phyloP scores from a whole-genome alignment of 2,797 vertebrate species.

The Etheostoma nigrum region DNA sequence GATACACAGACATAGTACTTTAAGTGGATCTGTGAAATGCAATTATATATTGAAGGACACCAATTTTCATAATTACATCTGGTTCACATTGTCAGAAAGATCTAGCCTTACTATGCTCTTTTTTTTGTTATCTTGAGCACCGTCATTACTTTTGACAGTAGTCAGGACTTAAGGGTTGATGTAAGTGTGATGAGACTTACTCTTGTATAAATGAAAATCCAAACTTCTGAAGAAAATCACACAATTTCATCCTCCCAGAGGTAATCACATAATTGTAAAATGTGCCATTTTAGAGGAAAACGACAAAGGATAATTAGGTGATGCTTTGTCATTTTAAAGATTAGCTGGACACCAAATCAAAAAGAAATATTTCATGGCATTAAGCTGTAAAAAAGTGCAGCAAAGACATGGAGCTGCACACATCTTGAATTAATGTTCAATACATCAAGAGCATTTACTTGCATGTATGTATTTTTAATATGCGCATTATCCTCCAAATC shows the following conservation, averaged over 20 bases:
- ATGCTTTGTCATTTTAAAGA: conserved; percentile 48
- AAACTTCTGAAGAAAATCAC: conserved; percentile 4
- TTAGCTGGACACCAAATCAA: conserved; percentile 32
- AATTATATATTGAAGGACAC: conserved; percentile 39
- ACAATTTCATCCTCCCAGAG: conserved; percentile 25
- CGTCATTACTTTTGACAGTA: conserved; percentile 52
- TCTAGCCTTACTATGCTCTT: conserved; percentile 15
- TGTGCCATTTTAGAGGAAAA: conserved; percentile 29
- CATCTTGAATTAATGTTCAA: neutral
- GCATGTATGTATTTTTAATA: neutral
- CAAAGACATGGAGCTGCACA: neutral
- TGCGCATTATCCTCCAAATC: neutral
- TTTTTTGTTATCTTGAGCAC: conserved; percentile 39
- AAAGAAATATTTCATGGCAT: conserved; percentile 5
- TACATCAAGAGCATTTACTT: neutral
- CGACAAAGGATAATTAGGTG: conserved; percentile 22
- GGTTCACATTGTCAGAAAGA: conserved; percentile 51
- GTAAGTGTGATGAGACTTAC: conserved; percentile 29
- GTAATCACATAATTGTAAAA: conserved; percentile 53
- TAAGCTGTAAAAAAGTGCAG: conserved; percentile 5
- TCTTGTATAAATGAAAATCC: conserved; percentile 37
- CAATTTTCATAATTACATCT: conserved; percentile 56
- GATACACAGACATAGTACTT: conserved; percentile 3
- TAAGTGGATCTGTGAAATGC: conserved; percentile 20
- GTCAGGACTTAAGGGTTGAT: conserved; percentile 50